Conservation (phyloP, 2,113 vertebrate genomes). For the Glaucomys volans region DNA sequence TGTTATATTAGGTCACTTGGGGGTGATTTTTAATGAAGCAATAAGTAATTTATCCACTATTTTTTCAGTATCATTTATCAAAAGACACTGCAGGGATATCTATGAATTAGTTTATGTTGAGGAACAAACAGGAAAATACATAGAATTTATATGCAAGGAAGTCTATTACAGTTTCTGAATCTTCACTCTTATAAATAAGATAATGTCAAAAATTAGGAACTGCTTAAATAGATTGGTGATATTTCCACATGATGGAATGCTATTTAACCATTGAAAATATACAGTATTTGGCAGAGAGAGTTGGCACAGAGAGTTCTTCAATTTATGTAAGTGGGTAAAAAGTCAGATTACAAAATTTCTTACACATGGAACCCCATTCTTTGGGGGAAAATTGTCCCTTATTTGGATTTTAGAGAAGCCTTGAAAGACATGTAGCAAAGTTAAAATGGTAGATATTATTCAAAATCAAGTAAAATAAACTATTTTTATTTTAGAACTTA, state of each 20-base stretch:
- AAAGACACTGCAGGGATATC: background rate
- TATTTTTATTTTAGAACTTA: background rate
- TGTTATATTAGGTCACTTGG: slow-evolving; percentile 14
- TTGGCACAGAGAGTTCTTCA: background rate
- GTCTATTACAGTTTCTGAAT: background rate
- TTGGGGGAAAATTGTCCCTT: background rate
- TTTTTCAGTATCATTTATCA: background rate
- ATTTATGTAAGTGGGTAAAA: background rate
- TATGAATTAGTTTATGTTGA: background rate
- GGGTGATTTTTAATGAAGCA: background rate
- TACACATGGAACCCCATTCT: background rate
- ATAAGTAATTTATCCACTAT: background rate
- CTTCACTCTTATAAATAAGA: background rate
- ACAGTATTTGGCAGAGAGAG: background rate
- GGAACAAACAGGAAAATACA: background rate
- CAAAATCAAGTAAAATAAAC: background rate
- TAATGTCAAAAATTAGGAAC: background rate
- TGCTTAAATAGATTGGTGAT: background rate
- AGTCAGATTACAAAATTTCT: background rate
- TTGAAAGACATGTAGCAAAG: slow-evolving; percentile 39
- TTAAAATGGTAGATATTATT: background rate
- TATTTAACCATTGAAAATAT: background rate
- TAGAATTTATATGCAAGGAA: background rate
- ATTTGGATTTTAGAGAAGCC: background rate
- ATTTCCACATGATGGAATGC: background rate